Evolutionary conservation across 1,140 invertebrate genomes (phyloP), one percentile per base, ranked within the genome.

Genomic region (Temnothorax nylanderi): DNA sequence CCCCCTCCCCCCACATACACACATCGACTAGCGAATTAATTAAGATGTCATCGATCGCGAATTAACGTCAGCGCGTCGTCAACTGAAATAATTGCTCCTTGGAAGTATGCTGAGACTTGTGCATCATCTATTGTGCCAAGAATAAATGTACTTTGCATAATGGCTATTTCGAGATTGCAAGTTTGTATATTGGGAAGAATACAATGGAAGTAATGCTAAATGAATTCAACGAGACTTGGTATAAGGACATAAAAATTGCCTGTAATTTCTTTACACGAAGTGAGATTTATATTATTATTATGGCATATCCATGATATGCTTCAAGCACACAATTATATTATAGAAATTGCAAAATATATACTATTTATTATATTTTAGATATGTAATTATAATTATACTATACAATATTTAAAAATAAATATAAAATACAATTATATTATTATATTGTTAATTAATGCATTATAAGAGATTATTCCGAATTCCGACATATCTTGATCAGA

Each of bases 121-220:
- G 0, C 47, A 21, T 74, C 26, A 47, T 34, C 26, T n/a, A 26
- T 54, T 54, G 16, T n/a, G 34, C 54, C 41, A 51, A 37, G 75
- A 69, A 54, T 44, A 78, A 78, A 78, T 78, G 8, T 47, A 8
- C 44, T 65, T 65, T 37, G 32, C 41, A 32, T 77, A 77, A 77
- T 62, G 62, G 16, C 11, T 44, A 37, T 47, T 58, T 47, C 60
- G 18, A 41, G 6, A 18, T 4, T 34, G 41, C 16, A 44, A 26
- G 21, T 18, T 18, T 18, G 16, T 76, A 58, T 6, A 34, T 58
- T 13, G 37, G 6, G 7, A 65, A 21, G 13, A 41, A 37, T 44
- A 64, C 41, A 47, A 44, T 32, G 16, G 8, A 32, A 77, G 47
- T 37, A 10, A 21, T 47, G 11, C 13, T 76, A 78, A 64, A 60